These are phyloP conservation scores for Eidolon helvum DNA, from an alignment of 2,113 vertebrate species.

Conservation along the genomic window DNA sequence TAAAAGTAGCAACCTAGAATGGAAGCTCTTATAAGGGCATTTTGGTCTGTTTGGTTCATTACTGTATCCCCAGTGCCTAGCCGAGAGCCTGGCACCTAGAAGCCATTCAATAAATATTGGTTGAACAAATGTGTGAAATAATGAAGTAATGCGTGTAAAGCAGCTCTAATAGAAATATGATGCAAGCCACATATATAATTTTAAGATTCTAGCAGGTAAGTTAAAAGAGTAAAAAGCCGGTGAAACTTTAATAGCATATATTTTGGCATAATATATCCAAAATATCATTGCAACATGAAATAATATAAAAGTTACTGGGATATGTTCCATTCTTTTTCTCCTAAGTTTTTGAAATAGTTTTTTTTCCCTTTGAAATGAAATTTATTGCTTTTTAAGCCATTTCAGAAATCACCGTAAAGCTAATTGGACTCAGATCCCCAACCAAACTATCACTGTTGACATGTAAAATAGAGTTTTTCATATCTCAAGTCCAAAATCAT, in stretches of 20 bases:
- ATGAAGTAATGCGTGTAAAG: not conserved
- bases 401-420: conserved; percentile 14
- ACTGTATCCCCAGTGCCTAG: not conserved
- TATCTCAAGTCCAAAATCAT: conserved; percentile 63
- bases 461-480: conserved; percentile 31
- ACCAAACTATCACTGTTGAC: not conserved
- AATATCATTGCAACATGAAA: not conserved
- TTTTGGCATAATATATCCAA: not conserved
- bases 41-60: not conserved
- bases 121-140: not conserved
- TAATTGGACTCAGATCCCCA: not conserved
- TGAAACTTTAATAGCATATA: not conserved
- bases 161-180: not conserved
- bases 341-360: not conserved
- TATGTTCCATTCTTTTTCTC: not conserved
- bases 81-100: not conserved
- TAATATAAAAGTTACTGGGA: not conserved
- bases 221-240: not conserved
- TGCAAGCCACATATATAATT: too few relatives aligned
- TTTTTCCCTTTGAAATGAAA: not conserved
- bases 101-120: not conserved
- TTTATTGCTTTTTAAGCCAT: not conserved
- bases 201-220: not conserved
- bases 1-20: not conserved
- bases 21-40: not conserved